Evolutionary conservation across 2,797 vertebrate genomes (phyloP).

Genomic region (Cryptoprocta ferox): DNA sequence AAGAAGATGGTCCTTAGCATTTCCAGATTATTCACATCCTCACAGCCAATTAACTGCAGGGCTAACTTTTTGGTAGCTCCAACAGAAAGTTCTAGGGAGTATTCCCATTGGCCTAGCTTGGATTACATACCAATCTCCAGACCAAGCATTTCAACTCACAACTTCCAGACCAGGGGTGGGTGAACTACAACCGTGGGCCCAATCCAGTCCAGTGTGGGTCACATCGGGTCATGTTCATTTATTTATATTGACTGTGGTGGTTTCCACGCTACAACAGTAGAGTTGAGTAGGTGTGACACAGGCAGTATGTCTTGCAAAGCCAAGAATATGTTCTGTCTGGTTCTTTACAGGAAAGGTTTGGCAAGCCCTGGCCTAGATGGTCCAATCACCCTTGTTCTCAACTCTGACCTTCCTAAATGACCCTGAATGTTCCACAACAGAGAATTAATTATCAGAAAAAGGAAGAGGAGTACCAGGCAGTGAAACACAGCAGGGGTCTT

Average conservation of each 20-base stretch:
- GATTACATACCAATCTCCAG: not conserved
- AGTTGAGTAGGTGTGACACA: not conserved
- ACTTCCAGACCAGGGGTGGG: not conserved
- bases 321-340: not conserved
- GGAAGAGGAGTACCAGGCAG: not conserved
- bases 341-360: not conserved
- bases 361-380: not conserved
- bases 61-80: not conserved
- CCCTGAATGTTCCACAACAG: not conserved
- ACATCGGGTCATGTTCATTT: not conserved
- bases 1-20: not conserved
- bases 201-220: not conserved
- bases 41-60: not conserved
- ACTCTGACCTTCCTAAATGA: not conserved
- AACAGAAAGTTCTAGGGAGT: not conserved
- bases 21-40: not conserved
- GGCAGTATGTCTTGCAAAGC: not conserved
- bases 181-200: not conserved
- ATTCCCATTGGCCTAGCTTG: not conserved
- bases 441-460: not conserved
- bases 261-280: not conserved
- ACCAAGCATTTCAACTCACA: not conserved
- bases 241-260: not conserved
- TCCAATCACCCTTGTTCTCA: not conserved
- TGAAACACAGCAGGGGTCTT: not conserved